Percentiles rank a stretch among this genome's conserved stretches.
phyloP scores from a whole-genome alignment of 2,113 vertebrate species.

The Gnathonemus longibarbis region DNA sequence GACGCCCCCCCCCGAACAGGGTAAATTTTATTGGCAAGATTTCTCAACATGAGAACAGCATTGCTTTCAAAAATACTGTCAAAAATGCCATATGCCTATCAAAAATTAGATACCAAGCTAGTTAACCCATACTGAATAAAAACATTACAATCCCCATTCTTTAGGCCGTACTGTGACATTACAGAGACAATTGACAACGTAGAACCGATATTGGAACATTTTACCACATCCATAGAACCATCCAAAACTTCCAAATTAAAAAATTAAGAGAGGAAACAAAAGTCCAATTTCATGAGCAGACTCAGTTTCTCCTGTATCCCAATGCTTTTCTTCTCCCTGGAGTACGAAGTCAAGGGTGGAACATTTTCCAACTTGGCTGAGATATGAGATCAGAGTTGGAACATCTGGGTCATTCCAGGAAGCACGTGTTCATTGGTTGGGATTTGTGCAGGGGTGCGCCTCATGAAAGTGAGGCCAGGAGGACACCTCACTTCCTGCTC shows the following conservation, averaged over 20 bases:
- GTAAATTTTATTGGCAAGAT: neutral
- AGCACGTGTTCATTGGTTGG: neutral
- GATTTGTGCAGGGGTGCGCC: neutral
- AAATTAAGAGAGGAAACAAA: neutral
- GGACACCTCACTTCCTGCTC: slow-evolving; percentile 54
- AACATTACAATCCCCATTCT: neutral
- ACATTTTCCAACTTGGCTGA: neutral
- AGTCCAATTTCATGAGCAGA: neutral
- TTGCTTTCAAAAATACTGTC: neutral
- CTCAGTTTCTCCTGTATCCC: neutral
- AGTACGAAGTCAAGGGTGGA: neutral
- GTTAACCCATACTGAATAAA: neutral
- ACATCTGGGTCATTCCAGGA: no score
- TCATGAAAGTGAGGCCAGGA: neutral
- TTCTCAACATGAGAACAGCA: neutral
- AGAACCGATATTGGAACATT: neutral
- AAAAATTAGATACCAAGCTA: neutral
- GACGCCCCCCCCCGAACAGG: no score
- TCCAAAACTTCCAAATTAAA: neutral
- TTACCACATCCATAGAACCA: neutral
- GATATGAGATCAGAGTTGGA: neutral
- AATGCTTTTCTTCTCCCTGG: neutral
- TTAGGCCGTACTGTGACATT: neutral
- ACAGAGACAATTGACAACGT: neutral
- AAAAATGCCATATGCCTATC: neutral